A percentile compares a stretch with the other conserved stretches of the same genome.
Conservation (phyloP, 2,888 invertebrate species). For the Polia nebulosa region DNA sequence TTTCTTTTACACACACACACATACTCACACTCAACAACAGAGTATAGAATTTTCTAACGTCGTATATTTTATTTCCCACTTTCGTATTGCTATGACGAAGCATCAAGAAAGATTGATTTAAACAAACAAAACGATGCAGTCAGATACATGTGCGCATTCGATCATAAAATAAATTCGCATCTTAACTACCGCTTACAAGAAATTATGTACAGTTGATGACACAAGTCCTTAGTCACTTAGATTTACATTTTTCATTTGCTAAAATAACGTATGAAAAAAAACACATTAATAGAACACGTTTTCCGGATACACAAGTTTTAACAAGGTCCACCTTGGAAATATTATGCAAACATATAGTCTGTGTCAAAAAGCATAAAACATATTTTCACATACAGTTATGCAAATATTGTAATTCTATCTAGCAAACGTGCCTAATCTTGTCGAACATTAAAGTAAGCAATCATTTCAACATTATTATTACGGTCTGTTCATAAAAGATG, state of each 20-base stretch:
- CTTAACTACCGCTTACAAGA: not conserved
- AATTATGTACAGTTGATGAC: slow-evolving; percentile 4
- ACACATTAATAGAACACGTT: slow-evolving; percentile 8
- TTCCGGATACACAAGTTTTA: slow-evolving; percentile 28
- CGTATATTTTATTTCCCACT: too few species aligned
- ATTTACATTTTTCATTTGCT: slow-evolving; percentile 30
- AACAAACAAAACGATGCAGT: too few species aligned
- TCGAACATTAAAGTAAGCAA: not conserved
- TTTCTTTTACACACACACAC: too few species aligned
- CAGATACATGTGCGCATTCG: not conserved
- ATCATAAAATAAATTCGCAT: slow-evolving; percentile 17
- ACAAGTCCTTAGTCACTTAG: slow-evolving; percentile 1
- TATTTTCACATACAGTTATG: slow-evolving; percentile 32
- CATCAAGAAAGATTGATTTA: too few species aligned
- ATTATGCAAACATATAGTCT: slow-evolving; percentile 20
- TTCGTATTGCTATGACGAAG: too few species aligned
- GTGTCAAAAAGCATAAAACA: slow-evolving; percentile 29
- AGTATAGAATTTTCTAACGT: too few species aligned
- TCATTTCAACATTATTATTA: slow-evolving; percentile 17
- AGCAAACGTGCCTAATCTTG: slow-evolving; percentile 45
- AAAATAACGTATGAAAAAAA: not conserved
- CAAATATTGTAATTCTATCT: slow-evolving; percentile 21
- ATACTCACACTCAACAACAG: too few species aligned
- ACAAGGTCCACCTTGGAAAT: slow-evolving; percentile 5
- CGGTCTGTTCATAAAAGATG: not conserved